phyloP scores from a whole-genome alignment of 2,113 vertebrate genomes.

The Cromileptes altivelis region DNA sequence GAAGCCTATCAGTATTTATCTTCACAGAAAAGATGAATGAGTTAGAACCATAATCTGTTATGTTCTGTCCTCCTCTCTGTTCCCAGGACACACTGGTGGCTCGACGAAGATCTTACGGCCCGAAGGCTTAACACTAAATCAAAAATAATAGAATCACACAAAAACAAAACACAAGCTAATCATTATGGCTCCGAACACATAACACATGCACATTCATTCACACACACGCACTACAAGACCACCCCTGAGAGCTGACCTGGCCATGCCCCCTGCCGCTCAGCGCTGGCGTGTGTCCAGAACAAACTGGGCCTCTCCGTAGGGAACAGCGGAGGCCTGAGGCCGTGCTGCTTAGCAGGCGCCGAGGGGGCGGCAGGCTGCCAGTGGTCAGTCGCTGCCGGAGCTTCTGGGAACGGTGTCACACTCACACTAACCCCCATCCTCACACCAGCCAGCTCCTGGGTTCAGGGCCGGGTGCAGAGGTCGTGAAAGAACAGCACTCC shows the following conservation, averaged over 20 bases:
- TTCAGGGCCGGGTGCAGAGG: constrained; percentile 42
- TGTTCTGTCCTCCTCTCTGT: constrained; percentile 52
- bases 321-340: constrained; percentile 71
- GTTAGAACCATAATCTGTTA: constrained; percentile 49
- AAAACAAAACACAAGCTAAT: constrained; percentile 75
- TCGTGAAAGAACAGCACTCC: constrained; percentile 56
- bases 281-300: constrained; percentile 80
- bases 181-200: constrained; percentile 74
- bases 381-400: constrained; percentile 66
- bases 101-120: constrained; percentile 56
- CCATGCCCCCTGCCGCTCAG: constrained; percentile 70
- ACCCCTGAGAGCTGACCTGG: constrained; percentile 80
- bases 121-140: constrained; percentile 45
- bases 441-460: constrained; percentile 46
- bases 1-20: constrained; percentile 54
- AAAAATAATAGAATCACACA: constrained; percentile 73
- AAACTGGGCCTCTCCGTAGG: constrained; percentile 76
- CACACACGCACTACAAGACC: constrained; percentile 71
- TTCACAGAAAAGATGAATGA: constrained; percentile 57
- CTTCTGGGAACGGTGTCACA: constrained; percentile 68
- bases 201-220: constrained; percentile 53
- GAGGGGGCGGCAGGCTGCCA: constrained; percentile 73
- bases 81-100: constrained; percentile 61
- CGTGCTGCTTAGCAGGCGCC: constrained; percentile 75
- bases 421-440: constrained; percentile 45